Evolutionary conservation across 1,140 invertebrate genomes (phyloP).

Genomic region (Saccostrea echinata): DNA sequence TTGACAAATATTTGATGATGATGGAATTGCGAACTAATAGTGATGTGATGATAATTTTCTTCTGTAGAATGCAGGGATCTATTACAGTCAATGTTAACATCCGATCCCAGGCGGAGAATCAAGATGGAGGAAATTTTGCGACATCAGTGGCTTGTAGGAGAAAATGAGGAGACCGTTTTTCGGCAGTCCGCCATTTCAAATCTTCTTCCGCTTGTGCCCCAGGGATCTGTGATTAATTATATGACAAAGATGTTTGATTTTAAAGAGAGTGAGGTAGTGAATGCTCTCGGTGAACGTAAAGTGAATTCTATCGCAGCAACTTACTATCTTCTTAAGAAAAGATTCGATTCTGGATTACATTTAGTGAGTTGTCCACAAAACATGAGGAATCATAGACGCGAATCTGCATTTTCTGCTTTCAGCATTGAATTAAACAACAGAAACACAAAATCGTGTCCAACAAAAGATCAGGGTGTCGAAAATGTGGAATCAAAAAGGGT

Average conservation of each 20-base stretch:
- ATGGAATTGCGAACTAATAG: neutral
- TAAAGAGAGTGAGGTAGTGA: slow-evolving; percentile 68
- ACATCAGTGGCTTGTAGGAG: slow-evolving; percentile 69
- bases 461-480: neutral
- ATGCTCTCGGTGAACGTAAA: slow-evolving; percentile 67
- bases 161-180: slow-evolving; percentile 55
- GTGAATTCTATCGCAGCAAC: slow-evolving; percentile 69
- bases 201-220: slow-evolving; percentile 56
- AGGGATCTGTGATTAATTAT: slow-evolving; percentile 66
- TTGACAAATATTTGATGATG: too few relatives aligned
- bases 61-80: slow-evolving; percentile 71
- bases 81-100: slow-evolving; percentile 67
- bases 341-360: slow-evolving; percentile 63
- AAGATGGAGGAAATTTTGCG: slow-evolving; percentile 68
- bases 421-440: slow-evolving; percentile 42
- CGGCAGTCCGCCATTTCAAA: slow-evolving; percentile 60
- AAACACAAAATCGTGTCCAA: slow-evolving; percentile 3
- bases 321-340: slow-evolving; percentile 64
- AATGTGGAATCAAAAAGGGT: neutral
- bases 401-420: slow-evolving; percentile 31
- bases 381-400: slow-evolving; percentile 33
- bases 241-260: slow-evolving; percentile 70
- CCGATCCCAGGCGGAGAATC: slow-evolving; percentile 67
- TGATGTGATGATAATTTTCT: neutral
- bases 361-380: slow-evolving; percentile 57